These are phyloP conservation scores for Romanogobio albipinnatus DNA, from an alignment of 2,113 vertebrate genomes.

Conservation along the genomic window DNA sequence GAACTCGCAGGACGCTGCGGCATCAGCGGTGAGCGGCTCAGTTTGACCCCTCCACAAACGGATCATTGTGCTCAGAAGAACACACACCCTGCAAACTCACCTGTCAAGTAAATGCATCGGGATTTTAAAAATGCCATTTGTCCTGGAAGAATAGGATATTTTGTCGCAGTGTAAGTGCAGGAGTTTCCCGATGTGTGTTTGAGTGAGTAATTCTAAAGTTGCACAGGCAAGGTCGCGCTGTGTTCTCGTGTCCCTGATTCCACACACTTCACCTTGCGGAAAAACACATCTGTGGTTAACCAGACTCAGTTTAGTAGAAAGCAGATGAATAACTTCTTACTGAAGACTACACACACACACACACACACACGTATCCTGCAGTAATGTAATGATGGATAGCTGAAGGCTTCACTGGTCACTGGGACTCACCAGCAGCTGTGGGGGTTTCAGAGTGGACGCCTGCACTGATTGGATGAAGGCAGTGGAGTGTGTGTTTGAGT, in stretches of 20 bases:
- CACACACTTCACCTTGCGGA: conserved; percentile 19
- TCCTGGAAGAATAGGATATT: too few species aligned
- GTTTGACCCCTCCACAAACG: background rate
- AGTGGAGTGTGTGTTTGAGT: conserved; percentile 13
- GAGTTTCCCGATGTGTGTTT: background rate
- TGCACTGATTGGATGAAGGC: conserved; percentile 6
- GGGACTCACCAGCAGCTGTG: conserved; percentile 41
- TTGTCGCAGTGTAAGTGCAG: too few species aligned
- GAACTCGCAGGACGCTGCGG: background rate
- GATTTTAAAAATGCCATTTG: too few species aligned
- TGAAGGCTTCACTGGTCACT: conserved; percentile 36
- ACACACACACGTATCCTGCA: conserved; percentile 10
- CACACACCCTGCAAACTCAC: background rate
- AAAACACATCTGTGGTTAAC: background rate
- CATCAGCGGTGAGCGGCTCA: background rate
- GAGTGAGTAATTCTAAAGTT: background rate
- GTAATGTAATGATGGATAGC: conserved; percentile 52
- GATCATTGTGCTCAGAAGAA: too few species aligned
- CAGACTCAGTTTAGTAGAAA: background rate
- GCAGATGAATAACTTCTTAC: background rate
- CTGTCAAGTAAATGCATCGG: too few species aligned
- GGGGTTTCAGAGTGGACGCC: background rate
- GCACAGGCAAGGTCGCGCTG: background rate
- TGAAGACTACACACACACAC: conserved; percentile 8
- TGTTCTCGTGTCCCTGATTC: background rate